Base-by-base conservation (phyloP, 2,888 invertebrate genomes). In the Xestobium rufovillosum region DNA sequence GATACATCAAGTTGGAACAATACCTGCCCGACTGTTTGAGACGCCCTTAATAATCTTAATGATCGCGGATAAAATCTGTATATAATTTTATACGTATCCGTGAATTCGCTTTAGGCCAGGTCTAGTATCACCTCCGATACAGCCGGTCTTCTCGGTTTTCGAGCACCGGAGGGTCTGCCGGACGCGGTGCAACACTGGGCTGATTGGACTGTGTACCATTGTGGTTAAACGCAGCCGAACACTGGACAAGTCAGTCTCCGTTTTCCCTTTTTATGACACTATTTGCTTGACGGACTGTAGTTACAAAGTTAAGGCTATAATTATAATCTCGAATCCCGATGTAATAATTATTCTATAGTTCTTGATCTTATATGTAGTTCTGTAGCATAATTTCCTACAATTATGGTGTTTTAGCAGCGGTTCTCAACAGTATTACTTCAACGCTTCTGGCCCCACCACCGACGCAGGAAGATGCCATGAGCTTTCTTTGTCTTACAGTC, bases 41-140 rank as follows among this genome's bases (percentile, higher is more conserved):
- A 59, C 63, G 61, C 63, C 64, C 61, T 62, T 64, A 63, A 64
- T 64, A 64, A 63, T 64, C 64, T 63, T 64, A 63, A 64, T 64
- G 63, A 64, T 63, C 60, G 59, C 59, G 62, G 64, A 64, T 64
- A 64, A 63, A 63, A 63, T 64, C 62, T 63, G 59, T 60, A 56
- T 61, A 63, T 63, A 63, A 63, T 63, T 64, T 63, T 57, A 57
- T 57, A 57, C 57, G 57, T 60, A 61, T 62, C 58, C 60, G 56
- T 61, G 61, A 62, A 60, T 57, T 53, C 53, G 56, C 63, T 59
- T 52, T 50, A 52, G 62, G 62, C 60, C 48, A 57, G 49, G 53
- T 55, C 60, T 57, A 57, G 57, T 60, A 60, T 61, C 60, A 57
- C 57, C 59, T 55, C 46, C 37, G 43, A 45, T 48, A 42, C 50